Percentiles rank a stretch among this genome's conserved stretches.
These are phyloP conservation scores for mouse (Mus musculus) DNA, from an alignment of 2,113 vertebrate genomes.

Conservation along the genomic window GRCm39 chr16:52840501-52841000, in stretches of 20 bases:
- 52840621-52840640: not conserved
- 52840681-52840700: not conserved
- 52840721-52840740: conserved; percentile 30
- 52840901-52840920: not conserved
- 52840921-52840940: not conserved
- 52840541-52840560: not conserved
- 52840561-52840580: not conserved
- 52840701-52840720: not conserved
- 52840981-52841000: no score
- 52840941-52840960: no score
- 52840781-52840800: not conserved
- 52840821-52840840: not conserved
- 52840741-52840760: not conserved
- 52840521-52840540: not conserved
- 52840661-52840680: not conserved
- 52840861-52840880: not conserved
- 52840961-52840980: no score
- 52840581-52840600: not conserved
- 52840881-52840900: not conserved
- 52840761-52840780: not conserved
- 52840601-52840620: not conserved
- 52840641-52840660: not conserved
- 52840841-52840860: not conserved
- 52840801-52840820: not conserved
- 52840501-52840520: not conserved